phyloP scores from a whole-genome alignment of 2,113 vertebrate genomes.

The Peromyscus leucopus region DNA sequence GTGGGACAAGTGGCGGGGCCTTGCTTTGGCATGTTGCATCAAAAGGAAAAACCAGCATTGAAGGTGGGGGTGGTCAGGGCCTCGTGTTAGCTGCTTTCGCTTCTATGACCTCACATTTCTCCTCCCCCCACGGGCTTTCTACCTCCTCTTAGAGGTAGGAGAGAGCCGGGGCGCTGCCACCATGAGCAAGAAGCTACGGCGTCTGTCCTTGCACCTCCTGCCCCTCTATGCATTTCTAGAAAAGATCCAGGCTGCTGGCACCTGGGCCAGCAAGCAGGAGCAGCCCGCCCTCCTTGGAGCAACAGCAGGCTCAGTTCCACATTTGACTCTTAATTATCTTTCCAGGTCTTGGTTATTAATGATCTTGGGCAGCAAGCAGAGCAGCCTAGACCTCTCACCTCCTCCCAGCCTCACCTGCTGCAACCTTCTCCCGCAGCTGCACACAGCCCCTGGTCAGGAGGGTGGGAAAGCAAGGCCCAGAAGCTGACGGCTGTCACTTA shows the following conservation, averaged over 20 bases:
- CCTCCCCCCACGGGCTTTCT: not conserved
- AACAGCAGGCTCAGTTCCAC: conserved; percentile 48
- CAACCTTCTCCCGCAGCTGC: not conserved
- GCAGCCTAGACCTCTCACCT: not conserved
- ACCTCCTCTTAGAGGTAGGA: fast-evolving
- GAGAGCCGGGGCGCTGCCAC: not conserved
- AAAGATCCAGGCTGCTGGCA: not conserved
- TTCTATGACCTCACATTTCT: not conserved
- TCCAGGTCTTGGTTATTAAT: conserved; percentile 71
- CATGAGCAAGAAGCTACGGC: not conserved
- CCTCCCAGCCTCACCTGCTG: conserved; percentile 36
- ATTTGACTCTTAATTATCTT: conserved; percentile 71
- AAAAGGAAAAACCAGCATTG: not conserved
- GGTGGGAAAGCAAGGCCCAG: not conserved
- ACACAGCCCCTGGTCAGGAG: not conserved
- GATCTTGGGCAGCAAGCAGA: conserved; percentile 52
- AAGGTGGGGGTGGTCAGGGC: not conserved
- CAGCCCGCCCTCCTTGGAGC: not conserved
- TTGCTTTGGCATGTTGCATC: not conserved
- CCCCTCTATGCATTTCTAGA: conserved; percentile 26
- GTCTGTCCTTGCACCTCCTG: not conserved
- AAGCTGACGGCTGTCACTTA: not conserved
- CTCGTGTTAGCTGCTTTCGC: too few species aligned
- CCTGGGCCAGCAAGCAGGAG: not conserved
- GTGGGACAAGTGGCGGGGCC: not conserved